These are phyloP conservation scores for Triplophysa tibetana DNA, from an alignment of 2,113 vertebrate species.

Conservation along the genomic window DNA sequence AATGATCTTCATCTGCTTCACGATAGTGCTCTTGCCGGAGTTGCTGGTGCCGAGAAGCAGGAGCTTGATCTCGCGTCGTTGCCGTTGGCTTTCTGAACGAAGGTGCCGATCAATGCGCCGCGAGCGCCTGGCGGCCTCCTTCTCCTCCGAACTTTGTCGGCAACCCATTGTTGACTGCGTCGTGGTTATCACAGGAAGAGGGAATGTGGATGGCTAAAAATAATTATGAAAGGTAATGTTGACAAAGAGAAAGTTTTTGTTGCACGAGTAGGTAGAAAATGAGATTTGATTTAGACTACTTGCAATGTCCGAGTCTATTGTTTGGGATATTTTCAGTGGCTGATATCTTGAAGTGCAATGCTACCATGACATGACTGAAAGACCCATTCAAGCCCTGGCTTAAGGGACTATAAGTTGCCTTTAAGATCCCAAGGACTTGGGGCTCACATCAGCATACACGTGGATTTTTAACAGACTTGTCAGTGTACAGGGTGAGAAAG, in stretches of 20 bases:
- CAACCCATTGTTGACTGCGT: constrained; percentile 90
- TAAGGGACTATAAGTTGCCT: constrained; percentile 56
- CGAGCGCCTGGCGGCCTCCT: constrained; percentile 96
- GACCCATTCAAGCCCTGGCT: constrained; percentile 62
- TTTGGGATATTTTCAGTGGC: constrained; percentile 59
- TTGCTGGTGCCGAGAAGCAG: constrained; percentile 97
- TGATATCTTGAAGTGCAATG: constrained; percentile 41
- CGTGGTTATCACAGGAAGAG: constrained; percentile 5
- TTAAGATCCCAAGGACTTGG: constrained; percentile 54
- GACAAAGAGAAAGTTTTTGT: constrained; percentile 3
- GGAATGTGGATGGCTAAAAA: neutral
- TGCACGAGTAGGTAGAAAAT: neutral
- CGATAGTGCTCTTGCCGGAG: constrained; percentile 98
- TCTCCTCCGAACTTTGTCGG: constrained; percentile 99
- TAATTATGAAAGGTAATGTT: neutral
- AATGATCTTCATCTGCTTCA: constrained; percentile 99
- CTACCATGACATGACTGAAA: constrained; percentile 57
- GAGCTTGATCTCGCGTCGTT: constrained; percentile 96
- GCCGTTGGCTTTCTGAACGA: constrained; percentile 96
- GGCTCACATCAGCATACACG: constrained; percentile 68
- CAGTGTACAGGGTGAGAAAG: constrained; percentile 56
- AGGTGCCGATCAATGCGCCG: constrained; percentile 97
- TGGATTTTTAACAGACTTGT: constrained; percentile 57
- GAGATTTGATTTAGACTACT: constrained; percentile 44
- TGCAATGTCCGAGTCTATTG: constrained; percentile 57